Percentiles rank a stretch among this genome's conserved stretches.
Conservation (phyloP, 2,888 invertebrate genomes). For the Notocelia uddmanniana region DNA sequence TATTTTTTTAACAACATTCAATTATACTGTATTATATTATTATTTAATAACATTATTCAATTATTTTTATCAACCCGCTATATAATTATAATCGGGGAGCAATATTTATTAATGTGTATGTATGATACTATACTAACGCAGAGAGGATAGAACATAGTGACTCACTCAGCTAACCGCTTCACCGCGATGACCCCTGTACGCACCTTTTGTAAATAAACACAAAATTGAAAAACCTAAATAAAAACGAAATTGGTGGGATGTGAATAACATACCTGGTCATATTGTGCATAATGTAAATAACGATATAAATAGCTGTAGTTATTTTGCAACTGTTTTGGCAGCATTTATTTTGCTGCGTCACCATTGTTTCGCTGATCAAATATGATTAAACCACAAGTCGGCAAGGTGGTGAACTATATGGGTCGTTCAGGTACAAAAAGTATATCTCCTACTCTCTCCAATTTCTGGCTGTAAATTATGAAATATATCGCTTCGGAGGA, state of each 20-base stretch:
- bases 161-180: slow-evolving; percentile 48
- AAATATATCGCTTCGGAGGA: neutral
- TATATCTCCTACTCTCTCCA: neutral
- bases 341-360: slow-evolving; percentile 32
- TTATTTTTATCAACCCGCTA: neutral
- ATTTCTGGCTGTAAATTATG: neutral
- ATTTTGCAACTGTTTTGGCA: slow-evolving; percentile 18
- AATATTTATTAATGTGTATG: neutral
- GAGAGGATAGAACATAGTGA: slow-evolving; percentile 62
- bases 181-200: slow-evolving; percentile 52
- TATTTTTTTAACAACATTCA: no score
- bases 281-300: slow-evolving; percentile 31
- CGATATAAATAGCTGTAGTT: slow-evolving; percentile 26
- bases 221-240: slow-evolving; percentile 52
- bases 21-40: neutral
- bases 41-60: neutral
- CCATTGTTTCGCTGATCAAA: slow-evolving; percentile 13
- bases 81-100: neutral
- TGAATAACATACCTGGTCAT: slow-evolving; percentile 26
- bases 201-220: slow-evolving; percentile 65
- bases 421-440: neutral
- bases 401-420: neutral
- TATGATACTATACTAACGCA: slow-evolving; percentile 20
- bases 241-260: slow-evolving; percentile 21
- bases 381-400: neutral